phyloP scores from a whole-genome alignment of 1,140 invertebrate species.

The Aphelenchoides besseyi region DNA sequence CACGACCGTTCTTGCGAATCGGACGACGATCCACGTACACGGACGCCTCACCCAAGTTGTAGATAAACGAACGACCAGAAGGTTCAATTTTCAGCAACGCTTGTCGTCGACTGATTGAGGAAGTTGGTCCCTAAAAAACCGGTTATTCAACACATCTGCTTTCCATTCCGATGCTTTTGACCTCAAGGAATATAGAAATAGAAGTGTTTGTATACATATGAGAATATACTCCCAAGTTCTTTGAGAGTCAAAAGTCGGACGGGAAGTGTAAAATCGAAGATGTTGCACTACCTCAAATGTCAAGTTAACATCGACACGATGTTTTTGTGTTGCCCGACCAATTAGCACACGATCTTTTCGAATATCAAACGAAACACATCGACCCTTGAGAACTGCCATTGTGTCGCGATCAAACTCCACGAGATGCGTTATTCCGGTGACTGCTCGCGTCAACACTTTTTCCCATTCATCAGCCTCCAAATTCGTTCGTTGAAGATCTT shows the following conservation, averaged over 20 bases:
- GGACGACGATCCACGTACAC: slow-evolving; percentile 10
- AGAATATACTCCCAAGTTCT: too few species aligned
- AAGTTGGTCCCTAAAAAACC: slow-evolving; percentile 65
- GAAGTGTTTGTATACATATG: too few species aligned
- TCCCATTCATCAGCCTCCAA: slow-evolving; percentile 62
- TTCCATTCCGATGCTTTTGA: too few species aligned
- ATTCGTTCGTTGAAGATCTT: slow-evolving; percentile 47
- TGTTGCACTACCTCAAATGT: too few species aligned
- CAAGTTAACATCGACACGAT: slow-evolving; percentile 87
- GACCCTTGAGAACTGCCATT: slow-evolving; percentile 82
- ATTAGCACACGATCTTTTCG: slow-evolving; percentile 78
- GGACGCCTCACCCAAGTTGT: slow-evolving; percentile 13
- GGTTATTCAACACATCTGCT: too few species aligned
- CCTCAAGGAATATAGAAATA: too few species aligned
- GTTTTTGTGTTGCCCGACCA: slow-evolving; percentile 72
- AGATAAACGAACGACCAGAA: slow-evolving; percentile 4
- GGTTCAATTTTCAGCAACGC: slow-evolving; percentile 25
- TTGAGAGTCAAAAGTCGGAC: too few species aligned
- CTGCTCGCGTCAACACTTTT: slow-evolving; percentile 27
- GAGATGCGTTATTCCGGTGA: slow-evolving; percentile 42
- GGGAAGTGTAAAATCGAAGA: too few species aligned
- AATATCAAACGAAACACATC: slow-evolving; percentile 89
- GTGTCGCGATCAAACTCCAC: slow-evolving; percentile 23
- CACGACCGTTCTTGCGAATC: slow-evolving; percentile 67
- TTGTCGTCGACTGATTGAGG: slow-evolving; percentile 47